Percentiles rank a stretch among this genome's conserved stretches.
Evolutionary conservation across 2,888 invertebrate species (phyloP).

Genomic region (Tenthredo amoena): DNA sequence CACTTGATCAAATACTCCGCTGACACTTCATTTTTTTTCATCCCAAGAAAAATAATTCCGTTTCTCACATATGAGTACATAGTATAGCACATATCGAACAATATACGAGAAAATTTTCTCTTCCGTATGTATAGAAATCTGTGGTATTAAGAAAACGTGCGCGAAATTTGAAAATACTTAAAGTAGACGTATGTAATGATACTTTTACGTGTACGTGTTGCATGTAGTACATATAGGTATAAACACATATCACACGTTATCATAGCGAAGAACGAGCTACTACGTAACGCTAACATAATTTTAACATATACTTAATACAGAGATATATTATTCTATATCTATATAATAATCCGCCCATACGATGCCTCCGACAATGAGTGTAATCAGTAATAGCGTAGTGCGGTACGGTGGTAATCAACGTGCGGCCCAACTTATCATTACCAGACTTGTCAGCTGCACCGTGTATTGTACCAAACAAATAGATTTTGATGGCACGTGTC

Average conservation of each 20-base stretch:
- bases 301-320: background rate
- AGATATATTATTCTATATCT: background rate
- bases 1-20: background rate
- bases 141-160: background rate
- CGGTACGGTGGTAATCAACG: constrained; percentile 10
- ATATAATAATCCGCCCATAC: constrained; percentile 14
- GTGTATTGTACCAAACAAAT: constrained; percentile 24
- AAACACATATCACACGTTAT: background rate
- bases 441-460: constrained; percentile 25
- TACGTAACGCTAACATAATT: background rate
- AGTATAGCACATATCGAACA: background rate
- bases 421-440: background rate
- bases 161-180: background rate
- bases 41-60: background rate
- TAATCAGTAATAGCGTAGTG: constrained; percentile 29
- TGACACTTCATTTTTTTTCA: background rate
- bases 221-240: no score
- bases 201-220: background rate
- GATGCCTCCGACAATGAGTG: constrained; percentile 1
- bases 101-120: background rate
- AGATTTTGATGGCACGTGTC: constrained; percentile 21
- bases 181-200: background rate
- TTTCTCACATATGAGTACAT: background rate
- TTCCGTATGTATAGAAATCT: background rate
- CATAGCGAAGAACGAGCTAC: background rate